Percentiles rank a stretch among this genome's conserved stretches.
Conservation (phyloP, 2,113 vertebrate species). For the Ophthalmotilapia sp. region DNA sequence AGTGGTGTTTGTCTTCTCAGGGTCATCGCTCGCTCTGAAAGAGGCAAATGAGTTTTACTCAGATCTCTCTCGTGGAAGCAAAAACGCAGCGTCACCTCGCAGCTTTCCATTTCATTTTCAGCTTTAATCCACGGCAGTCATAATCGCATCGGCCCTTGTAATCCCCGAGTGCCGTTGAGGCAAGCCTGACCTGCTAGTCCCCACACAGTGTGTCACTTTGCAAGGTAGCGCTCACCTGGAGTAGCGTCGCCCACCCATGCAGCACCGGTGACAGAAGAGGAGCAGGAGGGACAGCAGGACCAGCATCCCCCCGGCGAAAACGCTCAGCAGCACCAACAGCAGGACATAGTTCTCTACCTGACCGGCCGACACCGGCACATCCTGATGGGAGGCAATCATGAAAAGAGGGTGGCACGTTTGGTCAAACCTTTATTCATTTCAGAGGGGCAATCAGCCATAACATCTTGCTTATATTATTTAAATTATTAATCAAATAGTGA, state of each 20-base stretch:
- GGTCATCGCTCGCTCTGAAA: slow-evolving; percentile 87
- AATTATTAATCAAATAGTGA: not conserved
- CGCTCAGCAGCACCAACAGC: slow-evolving; percentile 83
- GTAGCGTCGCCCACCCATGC: slow-evolving; percentile 76
- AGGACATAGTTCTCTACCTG: slow-evolving; percentile 83
- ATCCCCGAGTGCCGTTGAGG: not conserved
- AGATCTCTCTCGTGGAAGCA: not conserved
- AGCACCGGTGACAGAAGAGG: slow-evolving; percentile 88
- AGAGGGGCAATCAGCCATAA: not conserved
- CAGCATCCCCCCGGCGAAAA: slow-evolving; percentile 84
- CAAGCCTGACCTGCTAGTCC: not conserved
- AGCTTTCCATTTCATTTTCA: not conserved
- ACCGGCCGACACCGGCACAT: slow-evolving; percentile 65
- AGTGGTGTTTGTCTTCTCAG: slow-evolving; percentile 91
- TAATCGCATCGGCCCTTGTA: not conserved
- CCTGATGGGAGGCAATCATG: slow-evolving; percentile 30
- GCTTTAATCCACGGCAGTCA: not conserved
- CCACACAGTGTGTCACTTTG: not conserved
- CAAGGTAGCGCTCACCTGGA: slow-evolving; percentile 75
- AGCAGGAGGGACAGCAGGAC: slow-evolving; percentile 84
- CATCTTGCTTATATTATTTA: not conserved
- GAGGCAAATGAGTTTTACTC: not conserved
- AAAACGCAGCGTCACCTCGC: not conserved
- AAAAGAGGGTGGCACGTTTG: not conserved
- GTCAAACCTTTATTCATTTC: not conserved